Percentiles rank a stretch among this genome's conserved stretches.
Evolutionary conservation across 1,140 invertebrate genomes (phyloP).

Genomic region (Ceratosolen solmsi): DNA sequence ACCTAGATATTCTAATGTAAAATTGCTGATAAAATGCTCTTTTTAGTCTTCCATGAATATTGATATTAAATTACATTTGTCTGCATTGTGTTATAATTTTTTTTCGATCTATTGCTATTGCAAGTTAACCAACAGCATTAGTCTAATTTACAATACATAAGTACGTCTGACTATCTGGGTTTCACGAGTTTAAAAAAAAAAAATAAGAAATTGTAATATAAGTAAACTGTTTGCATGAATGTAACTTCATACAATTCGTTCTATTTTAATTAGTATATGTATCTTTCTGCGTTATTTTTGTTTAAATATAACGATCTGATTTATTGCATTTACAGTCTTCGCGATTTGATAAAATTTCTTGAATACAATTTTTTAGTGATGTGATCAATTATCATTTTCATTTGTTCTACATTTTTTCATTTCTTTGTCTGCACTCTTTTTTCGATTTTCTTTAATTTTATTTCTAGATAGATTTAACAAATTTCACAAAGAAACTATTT

Average conservation of each 20-base stretch:
- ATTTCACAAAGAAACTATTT: neutral
- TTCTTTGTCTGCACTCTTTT: neutral
- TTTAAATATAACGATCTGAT: slow-evolving; percentile 28
- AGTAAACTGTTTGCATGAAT: neutral
- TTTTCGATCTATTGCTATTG: neutral
- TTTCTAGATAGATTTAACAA: neutral
- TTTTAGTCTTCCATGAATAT: neutral
- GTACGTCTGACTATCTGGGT: neutral
- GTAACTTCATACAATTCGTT: neutral
- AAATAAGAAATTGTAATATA: neutral
- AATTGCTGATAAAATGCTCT: too few species aligned
- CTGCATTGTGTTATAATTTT: neutral
- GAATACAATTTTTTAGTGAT: neutral
- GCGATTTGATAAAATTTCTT: slow-evolving; percentile 24
- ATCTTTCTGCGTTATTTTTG: neutral
- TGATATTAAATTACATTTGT: neutral
- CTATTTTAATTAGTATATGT: neutral
- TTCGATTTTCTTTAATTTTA: neutral
- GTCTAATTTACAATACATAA: neutral
- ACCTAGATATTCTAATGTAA: too few species aligned
- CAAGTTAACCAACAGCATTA: neutral
- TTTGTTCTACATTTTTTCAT: neutral
- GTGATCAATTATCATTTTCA: neutral
- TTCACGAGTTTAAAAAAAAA: neutral
- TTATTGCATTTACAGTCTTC: slow-evolving; percentile 53